These are phyloP conservation scores for Zele albiditarsus DNA, from an alignment of 2,888 invertebrate genomes.

Conservation along the genomic window DNA sequence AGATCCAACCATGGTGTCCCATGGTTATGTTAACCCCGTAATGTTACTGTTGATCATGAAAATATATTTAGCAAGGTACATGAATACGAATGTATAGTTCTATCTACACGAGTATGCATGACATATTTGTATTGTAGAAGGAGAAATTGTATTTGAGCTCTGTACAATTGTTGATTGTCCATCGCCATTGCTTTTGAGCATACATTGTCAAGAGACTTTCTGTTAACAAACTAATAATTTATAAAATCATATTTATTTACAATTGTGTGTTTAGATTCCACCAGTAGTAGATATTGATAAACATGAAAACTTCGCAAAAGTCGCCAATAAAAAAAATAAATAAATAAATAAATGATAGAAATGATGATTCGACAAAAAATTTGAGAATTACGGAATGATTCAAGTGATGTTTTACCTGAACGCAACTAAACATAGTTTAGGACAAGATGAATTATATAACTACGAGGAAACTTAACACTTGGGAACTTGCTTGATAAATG, in stretches of 20 bases:
- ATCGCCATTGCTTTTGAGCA: neutral
- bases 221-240: conserved; percentile 44
- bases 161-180: neutral
- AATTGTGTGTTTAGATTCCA: conserved; percentile 54
- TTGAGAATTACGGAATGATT: neutral
- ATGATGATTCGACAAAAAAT: neutral
- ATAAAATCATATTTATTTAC: conserved; percentile 73
- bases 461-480: conserved; percentile 14
- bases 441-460: neutral
- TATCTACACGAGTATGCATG: conserved; percentile 13
- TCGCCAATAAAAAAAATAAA: conserved; percentile 50
- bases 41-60: conserved; percentile 72
- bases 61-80: conserved; percentile 53
- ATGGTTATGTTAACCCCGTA: conserved; percentile 62
- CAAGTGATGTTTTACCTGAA: neutral
- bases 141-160: conserved; percentile 55
- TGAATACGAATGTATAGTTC: conserved; percentile 33
- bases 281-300: conserved; percentile 66
- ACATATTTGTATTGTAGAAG: neutral
- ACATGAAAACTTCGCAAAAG: conserved; percentile 53
- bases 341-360: conserved; percentile 22
- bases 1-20: neutral
- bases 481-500: conserved; percentile 51
- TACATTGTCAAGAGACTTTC: neutral
- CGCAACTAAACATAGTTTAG: neutral